Evolutionary conservation across 1,140 invertebrate genomes (phyloP).

Genomic region (Ladona fulva): DNA sequence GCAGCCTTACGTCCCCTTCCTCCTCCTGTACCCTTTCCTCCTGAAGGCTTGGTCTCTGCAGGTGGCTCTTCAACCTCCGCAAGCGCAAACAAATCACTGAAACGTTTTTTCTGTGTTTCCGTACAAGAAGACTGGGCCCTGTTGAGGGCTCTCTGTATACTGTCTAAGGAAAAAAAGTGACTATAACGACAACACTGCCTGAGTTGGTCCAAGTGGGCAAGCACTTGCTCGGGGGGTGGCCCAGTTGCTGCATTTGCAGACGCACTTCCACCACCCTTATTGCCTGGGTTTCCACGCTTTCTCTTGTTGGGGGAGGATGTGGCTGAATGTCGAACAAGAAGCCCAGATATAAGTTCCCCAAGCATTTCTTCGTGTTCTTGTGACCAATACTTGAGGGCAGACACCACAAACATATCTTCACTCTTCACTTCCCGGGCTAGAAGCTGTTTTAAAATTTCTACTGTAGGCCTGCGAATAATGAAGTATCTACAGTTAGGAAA

Average conservation of each 20-base stretch:
- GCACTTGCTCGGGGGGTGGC: constrained; percentile 66
- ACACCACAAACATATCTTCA: constrained; percentile 75
- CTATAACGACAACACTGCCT: constrained; percentile 58
- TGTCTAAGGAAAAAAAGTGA: constrained; percentile 66
- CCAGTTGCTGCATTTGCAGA: constrained; percentile 33
- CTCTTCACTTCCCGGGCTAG: constrained; percentile 66
- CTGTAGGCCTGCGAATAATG: constrained; percentile 54
- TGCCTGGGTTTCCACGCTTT: constrained; percentile 52
- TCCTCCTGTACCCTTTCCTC: constrained; percentile 27
- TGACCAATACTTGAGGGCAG: constrained; percentile 85
- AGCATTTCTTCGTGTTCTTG: constrained; percentile 83
- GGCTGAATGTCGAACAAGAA: constrained; percentile 69
- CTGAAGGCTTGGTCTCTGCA: constrained; percentile 19
- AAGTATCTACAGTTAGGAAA: too few species aligned
- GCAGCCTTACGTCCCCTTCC: constrained; percentile 37
- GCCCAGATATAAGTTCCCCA: constrained; percentile 68
- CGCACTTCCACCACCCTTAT: constrained; percentile 22
- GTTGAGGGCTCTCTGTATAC: constrained; percentile 80
- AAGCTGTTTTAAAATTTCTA: constrained; percentile 74
- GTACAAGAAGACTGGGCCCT: constrained; percentile 67
- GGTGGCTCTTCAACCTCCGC: constrained; percentile 74
- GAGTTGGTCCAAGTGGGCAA: constrained; percentile 86
- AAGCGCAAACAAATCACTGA: constrained; percentile 81
- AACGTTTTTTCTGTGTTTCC: constrained; percentile 79
- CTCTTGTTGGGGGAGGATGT: constrained; percentile 80